Evolutionary conservation across 2,113 vertebrate species (phyloP), one percentile per base, ranked within the genome.

Genomic region (Trogon melanurus): DNA sequence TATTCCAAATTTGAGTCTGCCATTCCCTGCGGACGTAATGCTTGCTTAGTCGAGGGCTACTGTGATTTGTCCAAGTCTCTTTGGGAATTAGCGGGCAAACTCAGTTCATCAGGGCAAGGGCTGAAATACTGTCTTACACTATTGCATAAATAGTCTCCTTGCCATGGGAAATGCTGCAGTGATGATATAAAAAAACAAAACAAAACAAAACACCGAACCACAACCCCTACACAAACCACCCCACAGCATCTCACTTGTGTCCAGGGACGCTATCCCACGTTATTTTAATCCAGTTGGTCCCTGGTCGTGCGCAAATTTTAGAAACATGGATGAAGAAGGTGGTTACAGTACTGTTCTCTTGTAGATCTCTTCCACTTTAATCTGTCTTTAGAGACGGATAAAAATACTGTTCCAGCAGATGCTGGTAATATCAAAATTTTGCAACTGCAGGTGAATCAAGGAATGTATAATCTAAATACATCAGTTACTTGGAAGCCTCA

Each of bases 211-310:
- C 9, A 41, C 41, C 41, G 11, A 41, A 41, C 41, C 41, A 4
- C 70, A 44, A 56, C 36, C 51, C 5, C 19, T 20, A 6, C 20
- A 17, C 18, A 25, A 74, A 15, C 3, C 41, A 30, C 26, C 67
- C n/a, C n/a, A 22, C 32, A 64, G 53, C n/a, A 30, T 58, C 60
- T 67, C 60, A 11, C 13, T 44, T 74, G 50, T 64, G 17, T 34
- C 64, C 45, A 12, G 0, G 10, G 16, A 13, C 51, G 29, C 41
- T 45, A 1, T 57, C 15, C 2, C 0, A 0, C 34, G 23, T 41
- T 57, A 9, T 45, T 82, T 85, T 47, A 48, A 29, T 87, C 34
- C 38, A 7, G 64, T 76, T 75, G 48, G 65, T 66, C 19, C 4
- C n/a, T 64, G 61, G 13, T 10, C 56, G 45, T n/a, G 20, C 45